Percentiles rank a stretch among this genome's conserved stretches.
These are phyloP conservation scores for Hypomecis punctinalis DNA, from an alignment of 2,888 invertebrate genomes.

Conservation along the genomic window DNA sequence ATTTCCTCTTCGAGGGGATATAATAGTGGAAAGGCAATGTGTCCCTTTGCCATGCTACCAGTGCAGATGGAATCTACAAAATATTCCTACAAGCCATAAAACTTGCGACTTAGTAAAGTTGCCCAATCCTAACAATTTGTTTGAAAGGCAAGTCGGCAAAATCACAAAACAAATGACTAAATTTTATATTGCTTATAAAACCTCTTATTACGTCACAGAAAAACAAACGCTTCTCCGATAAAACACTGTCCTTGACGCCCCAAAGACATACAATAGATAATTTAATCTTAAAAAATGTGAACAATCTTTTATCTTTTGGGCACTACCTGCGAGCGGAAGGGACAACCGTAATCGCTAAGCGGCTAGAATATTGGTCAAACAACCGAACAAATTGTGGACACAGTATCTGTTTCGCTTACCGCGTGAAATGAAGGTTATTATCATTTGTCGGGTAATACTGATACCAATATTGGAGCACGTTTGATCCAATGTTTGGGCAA, in stretches of 20 bases:
- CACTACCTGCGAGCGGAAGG: slow-evolving; percentile 53
- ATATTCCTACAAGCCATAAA: too few species aligned
- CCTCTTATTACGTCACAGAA: slow-evolving; percentile 14
- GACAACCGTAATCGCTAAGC: slow-evolving; percentile 52
- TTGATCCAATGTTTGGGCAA: slow-evolving; percentile 46
- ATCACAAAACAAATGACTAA: too few species aligned
- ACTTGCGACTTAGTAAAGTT: too few species aligned
- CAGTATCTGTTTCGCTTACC: slow-evolving; percentile 25
- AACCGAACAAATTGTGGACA: slow-evolving; percentile 46
- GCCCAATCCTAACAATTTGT: too few species aligned
- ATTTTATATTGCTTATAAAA: slow-evolving; percentile 1
- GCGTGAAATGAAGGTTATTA: slow-evolving; percentile 17
- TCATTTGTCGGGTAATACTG: slow-evolving; percentile 28
- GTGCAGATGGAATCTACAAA: too few species aligned
- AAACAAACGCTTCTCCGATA: slow-evolving; percentile 18
- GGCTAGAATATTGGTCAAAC: slow-evolving; percentile 43
- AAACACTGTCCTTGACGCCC: slow-evolving; percentile 28
- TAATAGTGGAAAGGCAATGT: too few species aligned
- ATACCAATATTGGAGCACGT: slow-evolving; percentile 6
- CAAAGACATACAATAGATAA: slow-evolving; percentile 35
- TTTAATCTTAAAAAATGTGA: slow-evolving; percentile 36
- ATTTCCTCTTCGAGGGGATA: too few species aligned
- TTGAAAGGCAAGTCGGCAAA: too few species aligned
- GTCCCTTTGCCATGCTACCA: too few species aligned
- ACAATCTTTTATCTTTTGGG: slow-evolving; percentile 36